These are phyloP conservation scores for Semibalanus balanoides DNA, from an alignment of 1,140 invertebrate genomes.

Conservation along the genomic window DNA sequence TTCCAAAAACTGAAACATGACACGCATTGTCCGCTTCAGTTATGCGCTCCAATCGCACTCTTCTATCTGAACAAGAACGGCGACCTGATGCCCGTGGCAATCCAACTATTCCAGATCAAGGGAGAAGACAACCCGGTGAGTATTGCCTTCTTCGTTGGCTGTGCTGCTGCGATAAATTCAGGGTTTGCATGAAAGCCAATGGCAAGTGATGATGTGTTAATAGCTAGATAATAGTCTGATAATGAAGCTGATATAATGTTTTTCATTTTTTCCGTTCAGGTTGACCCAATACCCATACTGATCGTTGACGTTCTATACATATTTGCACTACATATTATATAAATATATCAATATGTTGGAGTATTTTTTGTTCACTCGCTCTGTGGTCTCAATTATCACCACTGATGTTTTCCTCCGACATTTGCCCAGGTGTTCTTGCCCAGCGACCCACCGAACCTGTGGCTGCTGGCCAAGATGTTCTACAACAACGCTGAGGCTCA, in stretches of 20 bases:
- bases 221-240: too few species aligned
- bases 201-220: too few species aligned
- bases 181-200: too few species aligned
- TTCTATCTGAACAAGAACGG: conserved; percentile 31
- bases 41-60: conserved; percentile 33
- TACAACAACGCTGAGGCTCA: conserved; percentile 37
- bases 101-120: conserved; percentile 34
- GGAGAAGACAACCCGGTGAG: conserved; percentile 34
- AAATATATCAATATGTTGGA: too few species aligned
- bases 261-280: too few species aligned
- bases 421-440: conserved; percentile 32
- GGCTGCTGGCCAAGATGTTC: conserved; percentile 39
- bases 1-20: too few species aligned
- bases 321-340: conserved; percentile 10
- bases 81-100: conserved; percentile 34
- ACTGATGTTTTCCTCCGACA: not conserved
- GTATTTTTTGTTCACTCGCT: too few species aligned
- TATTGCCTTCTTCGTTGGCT: conserved; percentile 6
- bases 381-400: too few species aligned
- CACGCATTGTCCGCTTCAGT: conserved; percentile 27
- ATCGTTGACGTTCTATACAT: too few species aligned
- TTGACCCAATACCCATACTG: too few species aligned
- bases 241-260: not conserved
- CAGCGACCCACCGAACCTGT: conserved; percentile 31
- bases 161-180: too few species aligned